Evolutionary conservation across 2,888 invertebrate species (phyloP).

Genomic region (Parapristionchus giblindavisi): DNA sequence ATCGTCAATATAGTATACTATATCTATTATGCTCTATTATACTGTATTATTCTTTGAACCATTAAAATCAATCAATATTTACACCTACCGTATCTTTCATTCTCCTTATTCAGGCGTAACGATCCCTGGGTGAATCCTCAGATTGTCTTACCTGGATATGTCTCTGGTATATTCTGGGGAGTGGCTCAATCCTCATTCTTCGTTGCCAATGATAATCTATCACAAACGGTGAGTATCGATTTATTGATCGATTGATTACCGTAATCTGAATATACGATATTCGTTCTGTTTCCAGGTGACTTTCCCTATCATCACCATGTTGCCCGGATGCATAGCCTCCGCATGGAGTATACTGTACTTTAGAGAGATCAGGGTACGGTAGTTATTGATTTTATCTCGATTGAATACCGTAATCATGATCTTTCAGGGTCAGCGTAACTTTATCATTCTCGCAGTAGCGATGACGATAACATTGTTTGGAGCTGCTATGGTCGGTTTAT

Average conservation of each 20-base stretch:
- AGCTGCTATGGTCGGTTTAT: constrained; percentile 63
- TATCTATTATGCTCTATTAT: too few species aligned
- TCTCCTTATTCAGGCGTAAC: constrained; percentile 62
- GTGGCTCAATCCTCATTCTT: constrained; percentile 73
- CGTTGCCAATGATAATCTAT: constrained; percentile 72
- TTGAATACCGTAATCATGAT: background rate
- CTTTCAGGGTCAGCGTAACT: constrained; percentile 56
- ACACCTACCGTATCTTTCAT: background rate
- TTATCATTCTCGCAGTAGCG: constrained; percentile 57
- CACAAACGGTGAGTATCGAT: constrained; percentile 69
- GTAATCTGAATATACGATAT: background rate
- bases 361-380: constrained; percentile 71
- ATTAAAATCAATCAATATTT: background rate
- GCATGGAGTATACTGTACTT: constrained; percentile 72
- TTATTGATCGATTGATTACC: too few species aligned
- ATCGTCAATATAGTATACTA: too few species aligned
- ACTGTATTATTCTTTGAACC: background rate
- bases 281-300: constrained; percentile 49
- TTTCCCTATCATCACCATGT: constrained; percentile 73
- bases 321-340: constrained; percentile 72
- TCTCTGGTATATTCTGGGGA: constrained; percentile 73
- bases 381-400: background rate
- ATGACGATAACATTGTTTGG: constrained; percentile 62
- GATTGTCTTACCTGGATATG: constrained; percentile 71
- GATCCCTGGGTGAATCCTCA: constrained; percentile 71